Conservation (phyloP, 1,140 invertebrate genomes). For the Bombus ignitus region DNA sequence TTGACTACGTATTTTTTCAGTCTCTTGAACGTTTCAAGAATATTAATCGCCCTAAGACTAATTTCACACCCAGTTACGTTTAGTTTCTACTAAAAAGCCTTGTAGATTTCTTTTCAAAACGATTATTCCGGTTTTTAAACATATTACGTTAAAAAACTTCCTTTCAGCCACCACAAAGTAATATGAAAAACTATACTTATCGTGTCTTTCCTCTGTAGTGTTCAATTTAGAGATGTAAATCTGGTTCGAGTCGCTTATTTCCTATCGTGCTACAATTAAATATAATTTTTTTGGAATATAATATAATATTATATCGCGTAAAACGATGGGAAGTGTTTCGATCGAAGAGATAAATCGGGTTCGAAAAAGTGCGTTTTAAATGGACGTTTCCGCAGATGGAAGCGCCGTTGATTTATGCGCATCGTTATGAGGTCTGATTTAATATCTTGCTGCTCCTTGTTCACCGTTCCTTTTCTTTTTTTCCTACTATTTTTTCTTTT, state of each 20-base stretch:
- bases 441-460: slow-evolving; percentile 22
- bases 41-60: too few relatives aligned
- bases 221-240: background rate
- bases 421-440: slow-evolving; percentile 17
- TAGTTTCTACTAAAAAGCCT: too few relatives aligned
- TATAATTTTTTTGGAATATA: background rate
- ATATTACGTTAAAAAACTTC: too few relatives aligned
- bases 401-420: slow-evolving; percentile 14
- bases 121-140: background rate
- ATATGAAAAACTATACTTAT: background rate
- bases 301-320: too few relatives aligned
- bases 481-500: background rate
- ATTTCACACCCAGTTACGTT: too few relatives aligned
- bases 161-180: too few relatives aligned
- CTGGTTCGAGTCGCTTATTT: background rate
- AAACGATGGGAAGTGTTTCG: background rate
- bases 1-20: too few relatives aligned
- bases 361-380: slow-evolving; percentile 14
- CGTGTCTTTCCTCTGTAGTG: background rate
- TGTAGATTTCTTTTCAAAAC: background rate
- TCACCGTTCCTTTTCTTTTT: background rate
- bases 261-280: background rate
- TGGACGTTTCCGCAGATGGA: slow-evolving; percentile 17
- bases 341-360: background rate
- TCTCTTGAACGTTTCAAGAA: too few relatives aligned